Percentiles rank a stretch among this genome's conserved stretches.
Evolutionary conservation across 23 tunicate genomes (phyloP).

Genomic region (Trididemnum clinides): DNA sequence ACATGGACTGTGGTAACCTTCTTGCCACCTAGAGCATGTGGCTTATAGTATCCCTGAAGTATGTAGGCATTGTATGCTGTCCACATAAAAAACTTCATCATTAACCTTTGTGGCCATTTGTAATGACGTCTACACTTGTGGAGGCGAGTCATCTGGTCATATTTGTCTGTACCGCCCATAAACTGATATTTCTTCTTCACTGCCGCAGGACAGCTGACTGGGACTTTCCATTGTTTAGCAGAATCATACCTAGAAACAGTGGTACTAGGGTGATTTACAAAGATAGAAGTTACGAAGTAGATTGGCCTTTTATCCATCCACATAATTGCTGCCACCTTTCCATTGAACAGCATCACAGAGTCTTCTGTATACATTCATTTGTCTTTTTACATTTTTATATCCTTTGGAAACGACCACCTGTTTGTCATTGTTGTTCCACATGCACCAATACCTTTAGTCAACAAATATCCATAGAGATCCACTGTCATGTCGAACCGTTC

Average conservation of each 20-base stretch:
- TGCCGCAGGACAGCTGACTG: slow-evolving; percentile 22
- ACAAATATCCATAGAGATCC: no score
- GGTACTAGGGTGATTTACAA: slow-evolving; percentile 17
- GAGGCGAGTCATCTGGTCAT: slow-evolving; percentile 24
- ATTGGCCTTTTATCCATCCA: no score
- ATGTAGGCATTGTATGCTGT: slow-evolving; percentile 18
- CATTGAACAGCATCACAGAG: slow-evolving; percentile 13
- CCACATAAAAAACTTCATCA: slow-evolving; percentile 28
- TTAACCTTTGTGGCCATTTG: slow-evolving; percentile 24
- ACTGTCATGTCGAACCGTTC: no score
- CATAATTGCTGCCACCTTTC: no score
- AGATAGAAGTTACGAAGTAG: slow-evolving; percentile 13
- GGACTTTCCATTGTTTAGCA: slow-evolving; percentile 13
- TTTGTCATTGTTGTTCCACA: slow-evolving; percentile 13
- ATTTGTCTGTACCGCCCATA: slow-evolving; percentile 19
- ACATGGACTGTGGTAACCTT: slow-evolving; percentile 17
- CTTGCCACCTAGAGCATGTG: neutral
- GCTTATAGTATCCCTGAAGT: slow-evolving; percentile 16
- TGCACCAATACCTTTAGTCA: no score
- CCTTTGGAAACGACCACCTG: neutral
- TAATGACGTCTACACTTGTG: slow-evolving; percentile 8
- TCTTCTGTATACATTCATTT: neutral
- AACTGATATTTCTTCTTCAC: slow-evolving; percentile 15
- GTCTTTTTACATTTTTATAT: neutral
- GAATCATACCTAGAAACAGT: slow-evolving; percentile 15